Evolutionary conservation across 2,113 vertebrate genomes (phyloP).

Genomic region (Miniopterus natalensis): DNA sequence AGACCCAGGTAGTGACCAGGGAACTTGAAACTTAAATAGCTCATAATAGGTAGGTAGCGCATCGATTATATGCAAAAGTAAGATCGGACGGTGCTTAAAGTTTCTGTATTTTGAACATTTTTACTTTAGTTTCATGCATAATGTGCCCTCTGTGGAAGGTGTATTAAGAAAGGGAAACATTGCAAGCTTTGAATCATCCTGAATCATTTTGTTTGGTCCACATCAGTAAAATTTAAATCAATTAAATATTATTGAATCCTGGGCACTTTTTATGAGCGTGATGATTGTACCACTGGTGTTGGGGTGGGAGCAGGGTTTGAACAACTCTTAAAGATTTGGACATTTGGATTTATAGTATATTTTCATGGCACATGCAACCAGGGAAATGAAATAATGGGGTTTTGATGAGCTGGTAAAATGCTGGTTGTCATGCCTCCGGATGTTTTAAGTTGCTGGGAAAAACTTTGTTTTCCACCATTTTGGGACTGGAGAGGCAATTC

Average conservation of each 20-base stretch:
- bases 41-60: no score
- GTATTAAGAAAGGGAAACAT: neutral
- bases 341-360: neutral
- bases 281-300: neutral
- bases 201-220: neutral
- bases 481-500: neutral
- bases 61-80: fast-evolving
- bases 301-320: fast-evolving
- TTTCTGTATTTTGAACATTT: neutral
- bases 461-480: fast-evolving
- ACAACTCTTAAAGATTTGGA: neutral
- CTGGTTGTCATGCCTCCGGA: neutral
- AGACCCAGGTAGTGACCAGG: neutral
- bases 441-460: neutral
- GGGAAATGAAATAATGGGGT: neutral
- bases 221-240: neutral
- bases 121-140: neutral
- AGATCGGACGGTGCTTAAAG: neutral
- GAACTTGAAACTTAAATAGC: neutral
- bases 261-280: neutral
- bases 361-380: neutral
- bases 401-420: neutral
- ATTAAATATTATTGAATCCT: neutral
- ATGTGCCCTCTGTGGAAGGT: neutral
- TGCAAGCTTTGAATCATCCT: neutral